Base-by-base conservation (phyloP, 1,140 invertebrate species). In the honey bee (Apis mellifera) region DNA sequence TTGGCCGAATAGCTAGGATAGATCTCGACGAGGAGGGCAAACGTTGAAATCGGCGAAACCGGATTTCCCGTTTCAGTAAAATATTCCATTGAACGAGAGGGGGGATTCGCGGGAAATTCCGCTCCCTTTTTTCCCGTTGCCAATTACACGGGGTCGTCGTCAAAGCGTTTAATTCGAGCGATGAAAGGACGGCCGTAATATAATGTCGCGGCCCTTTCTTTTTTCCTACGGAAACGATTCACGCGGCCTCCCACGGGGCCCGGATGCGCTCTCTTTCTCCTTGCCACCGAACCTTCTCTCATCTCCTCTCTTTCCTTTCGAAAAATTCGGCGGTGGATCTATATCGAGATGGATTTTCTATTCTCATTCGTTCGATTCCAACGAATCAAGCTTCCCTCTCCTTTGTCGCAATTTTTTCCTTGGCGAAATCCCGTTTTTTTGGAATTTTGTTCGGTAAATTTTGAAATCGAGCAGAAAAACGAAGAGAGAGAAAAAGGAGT, bases 201-300 rank as follows among this genome's bases (percentile, higher is more conserved):
- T 74, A 59, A 74, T n/a, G 26, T 57, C 64, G 54, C 54, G 52
- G 52, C 52, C 52, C 9, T 76, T 74, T 62, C 19, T 69, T 52
- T 72, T n/a, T 72, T 71, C 11, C 71, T 52, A 21, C 82, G 65
- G 48, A 78, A 75, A 75, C 74, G 77, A 71, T 85, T 84, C 66
- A 32, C 72, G 32, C 32, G 65, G 23, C 68, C 72, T 86, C 74
- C 66, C 48, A 74, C 11, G 48, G 64, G 42, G 59, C 65, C 72
- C 75, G 74, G 72, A 82, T 60, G 65, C 57, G 60, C 62, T 69
- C 70, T 76, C 79, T 70, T 80, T 78, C 71, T 54, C 48, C 11
- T 21, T 26, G 26, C 32, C 21, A 19, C 9, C 32, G 19, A 19
- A n/a, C 9, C 32, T 50, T 13, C 57, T 9, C 79, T 42, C 32